phyloP scores from a whole-genome alignment of 2,888 invertebrate species.

The Seira musarum region DNA sequence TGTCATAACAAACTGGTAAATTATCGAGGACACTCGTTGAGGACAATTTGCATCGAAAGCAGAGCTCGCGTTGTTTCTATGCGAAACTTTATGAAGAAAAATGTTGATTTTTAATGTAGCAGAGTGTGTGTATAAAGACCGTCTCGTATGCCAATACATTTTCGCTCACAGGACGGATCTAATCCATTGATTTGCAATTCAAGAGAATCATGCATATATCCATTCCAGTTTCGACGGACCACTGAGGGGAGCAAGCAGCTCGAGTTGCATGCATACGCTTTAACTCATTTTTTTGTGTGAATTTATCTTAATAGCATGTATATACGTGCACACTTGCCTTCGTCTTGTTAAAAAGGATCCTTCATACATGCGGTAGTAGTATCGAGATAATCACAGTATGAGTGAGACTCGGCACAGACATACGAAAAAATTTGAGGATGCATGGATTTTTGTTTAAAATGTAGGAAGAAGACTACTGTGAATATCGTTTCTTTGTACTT shows the following conservation, averaged over 20 bases:
- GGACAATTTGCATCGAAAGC: neutral
- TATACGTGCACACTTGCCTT: slow-evolving; percentile 17
- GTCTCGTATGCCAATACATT: neutral
- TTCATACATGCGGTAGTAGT: too few species aligned
- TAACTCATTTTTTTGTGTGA: slow-evolving; percentile 7
- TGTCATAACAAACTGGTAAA: slow-evolving; percentile 1
- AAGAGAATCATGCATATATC: slow-evolving; percentile 4
- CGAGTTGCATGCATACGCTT: neutral
- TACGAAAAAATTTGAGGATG: neutral
- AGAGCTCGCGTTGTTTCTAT: too few species aligned
- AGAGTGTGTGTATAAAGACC: too few species aligned
- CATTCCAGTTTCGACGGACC: neutral
- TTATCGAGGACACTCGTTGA: neutral
- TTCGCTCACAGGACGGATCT: slow-evolving; percentile 31
- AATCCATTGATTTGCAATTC: slow-evolving; percentile 54
- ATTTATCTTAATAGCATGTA: neutral
- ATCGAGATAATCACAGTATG: too few species aligned
- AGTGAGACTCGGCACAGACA: too few species aligned
- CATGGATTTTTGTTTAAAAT: neutral
- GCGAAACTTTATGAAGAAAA: too few species aligned
- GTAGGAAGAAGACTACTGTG: neutral
- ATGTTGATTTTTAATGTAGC: too few species aligned
- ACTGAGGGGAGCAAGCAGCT: neutral
- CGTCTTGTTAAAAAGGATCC: neutral
- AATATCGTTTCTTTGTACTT: slow-evolving; percentile 1